Conservation (phyloP, 2,797 vertebrate genomes). For the Distichodus sexfasciatus region DNA sequence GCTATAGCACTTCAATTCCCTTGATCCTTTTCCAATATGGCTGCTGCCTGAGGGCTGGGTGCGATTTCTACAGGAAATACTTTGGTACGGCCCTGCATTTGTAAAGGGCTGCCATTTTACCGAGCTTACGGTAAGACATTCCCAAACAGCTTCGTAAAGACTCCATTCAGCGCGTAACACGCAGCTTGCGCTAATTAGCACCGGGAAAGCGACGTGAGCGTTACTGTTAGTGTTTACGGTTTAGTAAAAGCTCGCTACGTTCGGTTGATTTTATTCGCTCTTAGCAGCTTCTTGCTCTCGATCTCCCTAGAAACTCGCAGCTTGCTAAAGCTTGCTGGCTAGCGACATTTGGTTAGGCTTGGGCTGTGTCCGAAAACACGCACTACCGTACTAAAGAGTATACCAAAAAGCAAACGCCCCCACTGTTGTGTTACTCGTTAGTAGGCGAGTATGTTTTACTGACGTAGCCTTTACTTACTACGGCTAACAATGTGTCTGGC, state of each 20-base stretch:
- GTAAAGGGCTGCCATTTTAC: constrained; percentile 78
- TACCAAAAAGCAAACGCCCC: too few species aligned
- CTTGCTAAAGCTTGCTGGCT: constrained; percentile 7
- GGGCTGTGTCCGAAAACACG: background rate
- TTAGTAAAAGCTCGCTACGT: too few species aligned
- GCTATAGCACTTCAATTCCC: constrained; percentile 26
- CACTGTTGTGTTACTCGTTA: too few species aligned
- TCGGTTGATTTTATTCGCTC: background rate
- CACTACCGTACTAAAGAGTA: too few species aligned
- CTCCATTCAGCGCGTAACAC: constrained; percentile 36
- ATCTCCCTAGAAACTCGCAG: background rate
- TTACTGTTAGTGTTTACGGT: too few species aligned
- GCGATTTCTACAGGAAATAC: constrained; percentile 70
- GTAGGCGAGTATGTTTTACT: too few species aligned
- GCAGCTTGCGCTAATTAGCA: constrained; percentile 10
- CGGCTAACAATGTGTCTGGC: background rate
- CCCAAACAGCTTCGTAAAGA: constrained; percentile 25
- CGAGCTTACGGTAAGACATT: constrained; percentile 80
- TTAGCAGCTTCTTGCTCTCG: background rate
- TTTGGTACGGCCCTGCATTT: constrained; percentile 54
- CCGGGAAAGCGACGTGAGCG: too few species aligned
- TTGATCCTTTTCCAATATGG: constrained; percentile 42
- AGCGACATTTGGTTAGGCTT: background rate
- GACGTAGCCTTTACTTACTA: background rate
- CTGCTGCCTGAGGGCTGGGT: constrained; percentile 34